These are phyloP conservation scores for Aplysia californica DNA, from an alignment of 1,140 invertebrate species.

Conservation along the genomic window DNA sequence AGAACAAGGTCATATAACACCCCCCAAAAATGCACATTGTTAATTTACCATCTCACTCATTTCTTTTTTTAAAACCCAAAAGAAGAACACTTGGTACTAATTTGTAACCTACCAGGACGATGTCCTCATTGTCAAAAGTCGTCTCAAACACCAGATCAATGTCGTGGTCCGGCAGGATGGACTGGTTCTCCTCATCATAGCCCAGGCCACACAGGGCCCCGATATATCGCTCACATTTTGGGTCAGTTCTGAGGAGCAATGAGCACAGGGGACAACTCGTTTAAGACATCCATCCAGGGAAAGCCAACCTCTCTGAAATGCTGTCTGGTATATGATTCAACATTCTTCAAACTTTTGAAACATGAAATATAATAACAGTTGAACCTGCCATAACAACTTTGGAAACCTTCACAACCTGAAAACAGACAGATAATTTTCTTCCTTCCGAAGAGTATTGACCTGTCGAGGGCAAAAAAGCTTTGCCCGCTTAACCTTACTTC, in stretches of 20 bases:
- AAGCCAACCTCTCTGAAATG: no score
- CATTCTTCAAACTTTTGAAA: no score
- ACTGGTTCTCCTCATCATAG: conserved; percentile 68
- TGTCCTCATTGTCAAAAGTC: conserved; percentile 53
- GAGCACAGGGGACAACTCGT: not conserved
- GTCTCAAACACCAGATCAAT: conserved; percentile 74
- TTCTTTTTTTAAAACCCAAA: not conserved
- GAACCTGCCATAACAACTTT: no score
- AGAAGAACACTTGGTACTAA: not conserved
- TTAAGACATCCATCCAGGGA: not conserved
- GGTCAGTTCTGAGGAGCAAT: conserved; percentile 68
- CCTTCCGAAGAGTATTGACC: no score
- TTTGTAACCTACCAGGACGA: conserved; percentile 44
- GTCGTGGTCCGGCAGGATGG: conserved; percentile 85
- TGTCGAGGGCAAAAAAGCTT: no score
- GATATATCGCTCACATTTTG: conserved; percentile 74
- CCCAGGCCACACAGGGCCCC: conserved; percentile 88
- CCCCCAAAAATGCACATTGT: not conserved
- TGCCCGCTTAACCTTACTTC: no score
- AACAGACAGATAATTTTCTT: no score
- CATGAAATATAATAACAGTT: no score
- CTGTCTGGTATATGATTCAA: no score
- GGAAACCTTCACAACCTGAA: no score
- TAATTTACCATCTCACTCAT: not conserved
- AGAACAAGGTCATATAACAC: not conserved